Base-by-base conservation (phyloP, 2,888 invertebrate species). In the Habrosyne pyritoides region DNA sequence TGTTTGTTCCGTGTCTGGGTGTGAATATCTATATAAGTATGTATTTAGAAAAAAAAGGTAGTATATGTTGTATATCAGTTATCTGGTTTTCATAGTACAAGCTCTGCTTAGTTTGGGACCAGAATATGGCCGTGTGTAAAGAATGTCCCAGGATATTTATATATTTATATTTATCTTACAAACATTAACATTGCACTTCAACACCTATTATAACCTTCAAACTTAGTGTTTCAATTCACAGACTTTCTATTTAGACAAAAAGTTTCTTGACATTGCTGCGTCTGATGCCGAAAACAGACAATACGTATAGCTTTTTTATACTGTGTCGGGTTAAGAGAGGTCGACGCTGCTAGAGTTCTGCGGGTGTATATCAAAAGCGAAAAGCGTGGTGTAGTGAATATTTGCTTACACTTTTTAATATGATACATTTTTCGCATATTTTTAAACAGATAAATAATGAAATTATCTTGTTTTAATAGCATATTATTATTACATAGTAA, bases 301-400 rank as follows among this genome's bases (percentile, higher is more conserved):
- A 47, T 56, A 42, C 33, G n/a, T n/a, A 26, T 53, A 5, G 49
- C 47, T 48, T 52, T 48, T 52, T 54, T 49, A 33, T 52, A 50
- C 54, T 59, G 28, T 47, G 47, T 61, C 57, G 52, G 57, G 36
- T 59, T 59, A 56, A 54, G 52, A 52, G 49, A 21, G 21, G 26
- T 56, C 42, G 55, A 61, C 47, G 14, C 51, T 47, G 42, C 50
- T 61, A 54, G 7, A 47, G 12, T n/a, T 22, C 22, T 10, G 52
- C 49, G n/a, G 51, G 42, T n/a, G 30, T 10, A 57, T 21, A 49
- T 52, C 52, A 57, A 49, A 49, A 52, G 54, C 46, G 50, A 36
- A 46, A 18, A 49, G n/a, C 22, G 47, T 22, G 5, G 47, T 6
- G 12, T 0, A 21, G 10, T 22, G 10, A 51, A 52, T 0, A 33